These are phyloP conservation scores for Apodemia zela DNA, from an alignment of 2,888 invertebrate genomes.

Conservation along the genomic window DNA sequence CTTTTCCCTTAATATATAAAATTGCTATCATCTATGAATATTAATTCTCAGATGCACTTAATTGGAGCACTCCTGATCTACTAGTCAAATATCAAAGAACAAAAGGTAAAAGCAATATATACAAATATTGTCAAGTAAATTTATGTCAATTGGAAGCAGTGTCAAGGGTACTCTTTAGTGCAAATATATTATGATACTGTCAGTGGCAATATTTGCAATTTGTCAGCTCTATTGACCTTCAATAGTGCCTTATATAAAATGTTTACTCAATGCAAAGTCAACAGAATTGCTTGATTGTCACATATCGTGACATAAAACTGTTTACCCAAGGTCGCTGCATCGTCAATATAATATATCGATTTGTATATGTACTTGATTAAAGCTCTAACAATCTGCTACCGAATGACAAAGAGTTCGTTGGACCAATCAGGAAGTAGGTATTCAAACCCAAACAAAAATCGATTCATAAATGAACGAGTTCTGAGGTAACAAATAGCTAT, in stretches of 20 bases:
- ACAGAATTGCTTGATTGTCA: slow-evolving; percentile 5
- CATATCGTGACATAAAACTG: slow-evolving; percentile 13
- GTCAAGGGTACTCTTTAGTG: background rate
- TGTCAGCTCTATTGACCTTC: background rate
- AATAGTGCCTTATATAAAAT: background rate
- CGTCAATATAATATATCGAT: background rate
- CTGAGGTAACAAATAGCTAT: no score
- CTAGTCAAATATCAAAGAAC: no score
- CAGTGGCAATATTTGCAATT: background rate
- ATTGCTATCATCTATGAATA: no score
- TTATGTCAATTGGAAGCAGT: background rate
- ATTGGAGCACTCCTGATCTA: no score
- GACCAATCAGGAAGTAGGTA: no score
- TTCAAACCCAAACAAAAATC: no score
- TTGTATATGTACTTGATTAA: background rate
- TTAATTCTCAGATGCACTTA: no score
- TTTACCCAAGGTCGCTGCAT: slow-evolving; percentile 1
- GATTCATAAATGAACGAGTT: no score
- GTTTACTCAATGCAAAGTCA: background rate
- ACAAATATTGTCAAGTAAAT: background rate
- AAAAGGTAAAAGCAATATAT: background rate
- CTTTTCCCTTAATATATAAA: no score
- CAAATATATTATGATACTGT: background rate
- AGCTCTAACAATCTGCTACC: background rate
- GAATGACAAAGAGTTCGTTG: background rate